These are phyloP conservation scores for Luehdorfia chinensis DNA, from an alignment of 1,140 invertebrate species.

Conservation along the genomic window DNA sequence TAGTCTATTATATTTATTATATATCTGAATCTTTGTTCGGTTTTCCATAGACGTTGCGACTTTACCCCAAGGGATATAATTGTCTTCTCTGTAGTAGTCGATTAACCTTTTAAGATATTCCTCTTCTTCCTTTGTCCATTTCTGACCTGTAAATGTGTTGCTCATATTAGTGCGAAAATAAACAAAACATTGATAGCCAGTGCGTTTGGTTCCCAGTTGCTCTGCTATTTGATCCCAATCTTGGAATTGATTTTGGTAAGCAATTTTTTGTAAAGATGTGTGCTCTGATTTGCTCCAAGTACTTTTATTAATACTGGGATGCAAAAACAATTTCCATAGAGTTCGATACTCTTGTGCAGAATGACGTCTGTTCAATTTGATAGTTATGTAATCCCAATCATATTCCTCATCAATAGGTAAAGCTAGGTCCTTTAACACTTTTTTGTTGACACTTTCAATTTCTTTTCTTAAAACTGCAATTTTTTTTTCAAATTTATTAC, in stretches of 20 bases:
- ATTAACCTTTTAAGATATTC: constrained; percentile 76
- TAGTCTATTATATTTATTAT: constrained; percentile 76
- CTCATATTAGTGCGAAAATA: constrained; percentile 78
- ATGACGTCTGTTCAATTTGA: constrained; percentile 48
- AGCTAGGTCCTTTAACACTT: constrained; percentile 39
- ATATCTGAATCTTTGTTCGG: constrained; percentile 80
- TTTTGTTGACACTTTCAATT: constrained; percentile 30
- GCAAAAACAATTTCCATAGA: constrained; percentile 83
- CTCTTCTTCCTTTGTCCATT: constrained; percentile 81
- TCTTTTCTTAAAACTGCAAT: constrained; percentile 35
- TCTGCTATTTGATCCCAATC: constrained; percentile 82
- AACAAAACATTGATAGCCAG: constrained; percentile 82
- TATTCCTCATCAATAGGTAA: constrained; percentile 55
- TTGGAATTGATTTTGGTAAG: constrained; percentile 69
- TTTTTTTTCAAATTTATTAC: constrained; percentile 28
- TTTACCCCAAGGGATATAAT: constrained; percentile 82
- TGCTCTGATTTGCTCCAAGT: constrained; percentile 80
- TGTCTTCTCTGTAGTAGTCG: constrained; percentile 76
- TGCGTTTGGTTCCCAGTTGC: constrained; percentile 77
- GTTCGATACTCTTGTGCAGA: constrained; percentile 47
- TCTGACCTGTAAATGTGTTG: constrained; percentile 45
- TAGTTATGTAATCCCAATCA: constrained; percentile 59
- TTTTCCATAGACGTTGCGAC: constrained; percentile 79
- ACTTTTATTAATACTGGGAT: constrained; percentile 81
- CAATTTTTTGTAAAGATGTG: constrained; percentile 67